phyloP scores from a whole-genome alignment of 2,888 invertebrate genomes.

The Plusia festucae region DNA sequence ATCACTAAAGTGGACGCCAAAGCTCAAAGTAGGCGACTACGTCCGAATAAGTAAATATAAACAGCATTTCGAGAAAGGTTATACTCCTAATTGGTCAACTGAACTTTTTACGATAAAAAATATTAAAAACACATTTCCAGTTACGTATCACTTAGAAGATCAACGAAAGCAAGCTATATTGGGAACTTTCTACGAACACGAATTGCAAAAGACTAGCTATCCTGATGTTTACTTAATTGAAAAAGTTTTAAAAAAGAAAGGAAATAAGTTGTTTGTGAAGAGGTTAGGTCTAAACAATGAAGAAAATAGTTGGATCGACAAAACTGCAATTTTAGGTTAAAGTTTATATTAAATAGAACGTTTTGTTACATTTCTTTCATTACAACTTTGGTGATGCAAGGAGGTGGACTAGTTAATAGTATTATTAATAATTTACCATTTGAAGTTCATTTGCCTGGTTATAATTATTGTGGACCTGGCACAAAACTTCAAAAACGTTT shows the following conservation, averaged over 20 bases:
- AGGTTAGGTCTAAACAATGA: constrained; percentile 28
- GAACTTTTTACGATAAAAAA: constrained; percentile 47
- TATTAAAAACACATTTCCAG: constrained; percentile 40
- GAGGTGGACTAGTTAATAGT: constrained; percentile 24
- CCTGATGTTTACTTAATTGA: constrained; percentile 32
- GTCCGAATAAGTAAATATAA: constrained; percentile 46
- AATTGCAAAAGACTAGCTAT: constrained; percentile 35
- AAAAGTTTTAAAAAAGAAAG: constrained; percentile 24
- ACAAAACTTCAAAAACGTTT: constrained; percentile 2
- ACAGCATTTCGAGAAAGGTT: constrained; percentile 34
- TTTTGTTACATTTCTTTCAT: not conserved
- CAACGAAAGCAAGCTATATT: constrained; percentile 19
- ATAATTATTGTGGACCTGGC: constrained; percentile 7
- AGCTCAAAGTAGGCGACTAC: constrained; percentile 13
- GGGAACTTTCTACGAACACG: constrained; percentile 39
- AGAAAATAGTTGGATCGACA: constrained; percentile 42
- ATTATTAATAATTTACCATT: constrained; percentile 19
- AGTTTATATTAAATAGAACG: no score
- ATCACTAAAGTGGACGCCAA: no score
- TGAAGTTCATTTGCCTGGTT: constrained; percentile 12
- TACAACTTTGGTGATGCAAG: not conserved
- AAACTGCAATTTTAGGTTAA: not conserved
- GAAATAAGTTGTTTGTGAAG: constrained; percentile 28
- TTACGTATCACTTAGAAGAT: constrained; percentile 40
- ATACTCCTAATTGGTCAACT: constrained; percentile 44